A percentile compares a stretch with the other conserved stretches of the same genome.
Evolutionary conservation across 2,113 vertebrate species (phyloP).

Genomic region (Charadrius vociferus): DNA sequence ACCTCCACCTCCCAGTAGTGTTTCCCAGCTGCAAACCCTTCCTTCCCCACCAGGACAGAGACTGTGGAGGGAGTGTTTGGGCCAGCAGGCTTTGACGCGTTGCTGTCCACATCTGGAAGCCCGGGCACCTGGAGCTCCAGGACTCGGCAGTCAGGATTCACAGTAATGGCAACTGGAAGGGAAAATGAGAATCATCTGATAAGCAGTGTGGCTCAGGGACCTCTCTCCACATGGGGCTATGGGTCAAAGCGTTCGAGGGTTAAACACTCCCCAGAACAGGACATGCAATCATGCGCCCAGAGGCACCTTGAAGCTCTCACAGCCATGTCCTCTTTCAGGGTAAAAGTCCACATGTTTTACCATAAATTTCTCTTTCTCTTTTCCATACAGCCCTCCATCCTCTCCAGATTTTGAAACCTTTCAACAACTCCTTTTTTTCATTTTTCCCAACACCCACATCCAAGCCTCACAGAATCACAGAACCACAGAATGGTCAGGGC

Average conservation of each 20-base stretch:
- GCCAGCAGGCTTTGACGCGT: not conserved
- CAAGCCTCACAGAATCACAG: not conserved
- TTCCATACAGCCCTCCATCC: not conserved
- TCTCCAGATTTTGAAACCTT: not conserved
- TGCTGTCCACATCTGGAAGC: not conserved
- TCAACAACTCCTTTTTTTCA: not conserved
- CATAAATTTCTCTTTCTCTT: not conserved
- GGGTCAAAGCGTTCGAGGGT: rapidly evolving
- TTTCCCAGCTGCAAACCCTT: not conserved
- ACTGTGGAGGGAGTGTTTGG: not conserved
- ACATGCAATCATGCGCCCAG: too few species aligned
- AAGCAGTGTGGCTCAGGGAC: not conserved
- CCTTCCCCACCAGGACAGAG: not conserved
- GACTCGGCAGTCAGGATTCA: not conserved
- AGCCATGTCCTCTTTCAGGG: not conserved
- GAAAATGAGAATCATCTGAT: not conserved
- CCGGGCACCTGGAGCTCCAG: not conserved
- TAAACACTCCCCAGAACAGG: not conserved
- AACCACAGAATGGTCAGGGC: too few species aligned
- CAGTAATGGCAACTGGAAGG: not conserved
- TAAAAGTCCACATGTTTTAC: not conserved
- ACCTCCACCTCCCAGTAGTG: not conserved
- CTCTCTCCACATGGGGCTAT: rapidly evolving
- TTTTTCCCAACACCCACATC: not conserved
- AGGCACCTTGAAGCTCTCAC: not conserved